Evolutionary conservation across 1,140 invertebrate genomes (phyloP).

Genomic region (Drosophila dunni): DNA sequence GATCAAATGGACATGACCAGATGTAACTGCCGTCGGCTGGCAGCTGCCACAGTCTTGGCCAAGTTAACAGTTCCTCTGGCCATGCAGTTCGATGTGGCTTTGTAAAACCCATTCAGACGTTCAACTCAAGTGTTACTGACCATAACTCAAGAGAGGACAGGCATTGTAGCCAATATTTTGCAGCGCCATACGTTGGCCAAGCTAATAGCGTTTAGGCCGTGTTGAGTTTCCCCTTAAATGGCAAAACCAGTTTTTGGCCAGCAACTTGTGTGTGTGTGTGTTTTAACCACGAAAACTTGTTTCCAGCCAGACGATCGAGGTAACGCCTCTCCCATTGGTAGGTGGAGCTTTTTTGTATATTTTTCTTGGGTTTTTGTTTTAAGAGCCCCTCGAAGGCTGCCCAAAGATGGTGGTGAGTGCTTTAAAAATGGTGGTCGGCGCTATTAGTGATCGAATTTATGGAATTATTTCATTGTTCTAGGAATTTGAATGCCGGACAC

Average conservation of each 20-base stretch:
- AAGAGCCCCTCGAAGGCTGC: slow-evolving; percentile 8
- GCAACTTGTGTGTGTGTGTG: slow-evolving; percentile 29
- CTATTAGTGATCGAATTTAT: slow-evolving; percentile 81
- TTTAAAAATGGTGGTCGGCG: slow-evolving; percentile 68
- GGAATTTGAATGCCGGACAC: slow-evolving; percentile 71
- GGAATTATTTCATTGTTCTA: slow-evolving; percentile 83
- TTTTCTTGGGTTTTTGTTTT: no score
- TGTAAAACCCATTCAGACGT: slow-evolving; percentile 72
- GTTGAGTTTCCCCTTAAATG: slow-evolving; percentile 61
- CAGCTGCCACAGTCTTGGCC: slow-evolving; percentile 46
- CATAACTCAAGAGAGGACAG: slow-evolving; percentile 69
- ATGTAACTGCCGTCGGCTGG: slow-evolving; percentile 64
- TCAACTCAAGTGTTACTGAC: slow-evolving; percentile 73
- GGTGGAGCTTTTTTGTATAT: slow-evolving; percentile 68
- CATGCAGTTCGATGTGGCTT: slow-evolving; percentile 24
- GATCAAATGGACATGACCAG: slow-evolving; percentile 61
- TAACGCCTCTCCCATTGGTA: slow-evolving; percentile 63
- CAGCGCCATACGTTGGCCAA: slow-evolving; percentile 52
- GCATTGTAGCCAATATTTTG: slow-evolving; percentile 71
- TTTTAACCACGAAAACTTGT: slow-evolving; percentile 67
- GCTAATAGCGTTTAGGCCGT: slow-evolving; percentile 42
- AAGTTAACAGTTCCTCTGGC: slow-evolving; percentile 23
- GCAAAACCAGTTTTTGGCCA: slow-evolving; percentile 67
- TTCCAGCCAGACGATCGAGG: slow-evolving; percentile 61
- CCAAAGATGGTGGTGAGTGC: slow-evolving; percentile 68